These are phyloP conservation scores for Lepidurus apus DNA, from an alignment of 1,140 invertebrate species.

Conservation along the genomic window DNA sequence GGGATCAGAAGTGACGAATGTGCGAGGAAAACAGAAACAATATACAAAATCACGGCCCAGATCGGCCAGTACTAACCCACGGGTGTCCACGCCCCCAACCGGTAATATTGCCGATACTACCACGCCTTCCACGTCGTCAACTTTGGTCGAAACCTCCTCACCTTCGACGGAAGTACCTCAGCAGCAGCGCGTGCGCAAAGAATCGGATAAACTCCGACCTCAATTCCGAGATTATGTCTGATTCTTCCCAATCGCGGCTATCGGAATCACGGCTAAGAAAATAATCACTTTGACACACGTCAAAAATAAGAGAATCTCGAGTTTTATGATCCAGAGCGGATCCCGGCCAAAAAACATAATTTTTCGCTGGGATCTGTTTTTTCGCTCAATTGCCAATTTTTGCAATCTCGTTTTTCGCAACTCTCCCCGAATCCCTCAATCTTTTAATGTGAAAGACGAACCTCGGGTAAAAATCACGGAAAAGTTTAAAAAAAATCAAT, in stretches of 20 bases:
- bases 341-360: neutral
- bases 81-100: neutral
- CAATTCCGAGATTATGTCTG: conserved; percentile 12
- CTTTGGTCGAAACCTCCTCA: neutral
- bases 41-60: neutral
- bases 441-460: neutral
- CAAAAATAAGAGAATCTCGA: neutral
- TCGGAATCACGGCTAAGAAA: no score
- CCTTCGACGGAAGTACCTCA: conserved; percentile 3
- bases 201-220: neutral
- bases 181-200: neutral
- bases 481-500: neutral
- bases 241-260: neutral
- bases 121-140: conserved; percentile 9
- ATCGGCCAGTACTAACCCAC: neutral
- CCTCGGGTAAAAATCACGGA: neutral
- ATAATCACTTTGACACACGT: neutral
- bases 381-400: conserved; percentile 15
- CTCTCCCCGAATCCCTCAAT: neutral
- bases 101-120: neutral
- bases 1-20: neutral
- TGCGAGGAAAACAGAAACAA: neutral
- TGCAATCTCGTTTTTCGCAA: neutral
- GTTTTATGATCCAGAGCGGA: neutral
- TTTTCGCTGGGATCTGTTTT: neutral